Base-by-base conservation (phyloP, 2,113 vertebrate genomes). In the Indicator maculatus region DNA sequence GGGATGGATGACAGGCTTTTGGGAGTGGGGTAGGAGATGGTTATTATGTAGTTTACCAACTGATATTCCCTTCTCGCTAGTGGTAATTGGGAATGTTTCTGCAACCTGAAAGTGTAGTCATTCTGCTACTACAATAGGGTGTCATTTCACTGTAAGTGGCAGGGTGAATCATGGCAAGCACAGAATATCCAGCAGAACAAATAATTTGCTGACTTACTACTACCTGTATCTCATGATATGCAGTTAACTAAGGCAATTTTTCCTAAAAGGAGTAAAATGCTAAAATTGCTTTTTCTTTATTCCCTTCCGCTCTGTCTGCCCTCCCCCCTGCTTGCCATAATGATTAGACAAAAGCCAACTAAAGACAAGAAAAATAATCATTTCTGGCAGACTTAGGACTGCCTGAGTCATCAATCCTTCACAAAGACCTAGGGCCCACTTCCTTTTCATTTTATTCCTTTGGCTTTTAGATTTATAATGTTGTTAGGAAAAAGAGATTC, bases 391-490 rank as follows among this genome's bases (percentile, higher is more conserved):
- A 82, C 73, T 88, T 84, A 30, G 59, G 78, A 47, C 83, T 82
- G 73, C 75, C 59, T 79, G 73, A 86, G 63, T 94, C 83, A 94
- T 95, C 92, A 95, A 93, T 96, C 94, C 86, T 93, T 95, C 83
- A 79, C 63, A 75, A 83, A 95, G 93, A 93, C 83, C 86, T 82
- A 91, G 64, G 86, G 83, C 93, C 92, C 52, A 65, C 86, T 94
- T 95, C 59, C 83, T 88, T 95, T 88, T 90, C 73, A 92, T 95
- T 96, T 94, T 93, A 94, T 93, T 95, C 63, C 83, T 91, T 96
- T 72, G 89, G 71, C 85, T 95, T 88, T 85, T 72, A 95, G 96
- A 96, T 97, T 97, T 97, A 97, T 95, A 94, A 88, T 92, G 94
- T 90, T 95, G 93, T 95, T 94, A 95, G 88, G 88, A 91, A 94